Evolutionary conservation across 2,113 vertebrate species (phyloP).

Genomic region (Tapirus terrestris): DNA sequence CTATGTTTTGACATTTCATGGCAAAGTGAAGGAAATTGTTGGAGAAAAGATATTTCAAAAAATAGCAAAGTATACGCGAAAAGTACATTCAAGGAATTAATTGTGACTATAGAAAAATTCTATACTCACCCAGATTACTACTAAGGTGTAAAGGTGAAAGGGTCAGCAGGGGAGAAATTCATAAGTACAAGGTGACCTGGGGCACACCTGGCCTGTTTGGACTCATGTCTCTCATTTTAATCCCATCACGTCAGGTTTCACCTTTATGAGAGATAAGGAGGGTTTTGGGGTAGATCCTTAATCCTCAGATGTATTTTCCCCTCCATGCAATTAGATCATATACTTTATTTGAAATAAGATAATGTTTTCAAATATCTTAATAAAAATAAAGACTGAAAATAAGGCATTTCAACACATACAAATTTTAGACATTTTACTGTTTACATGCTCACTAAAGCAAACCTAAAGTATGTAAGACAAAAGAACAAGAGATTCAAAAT

Average conservation of each 20-base stretch:
- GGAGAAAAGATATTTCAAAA: not conserved
- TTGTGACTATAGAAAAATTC: not conserved
- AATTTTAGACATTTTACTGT: rapidly evolving
- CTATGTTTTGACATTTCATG: not conserved
- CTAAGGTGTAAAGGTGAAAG: not conserved
- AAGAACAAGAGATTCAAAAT: rapidly evolving
- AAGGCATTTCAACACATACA: not conserved
- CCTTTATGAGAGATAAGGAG: not conserved
- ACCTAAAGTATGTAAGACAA: rapidly evolving
- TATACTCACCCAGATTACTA: not conserved
- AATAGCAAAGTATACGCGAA: not conserved
- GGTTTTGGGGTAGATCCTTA: not conserved
- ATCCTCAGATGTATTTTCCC: rapidly evolving
- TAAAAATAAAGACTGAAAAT: not conserved
- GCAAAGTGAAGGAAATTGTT: not conserved
- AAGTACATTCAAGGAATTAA: not conserved
- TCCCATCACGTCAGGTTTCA: too few relatives aligned
- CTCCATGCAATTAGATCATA: rapidly evolving
- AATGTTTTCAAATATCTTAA: not conserved
- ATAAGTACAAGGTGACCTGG: too few relatives aligned
- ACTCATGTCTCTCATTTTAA: too few relatives aligned
- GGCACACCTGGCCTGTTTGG: too few relatives aligned
- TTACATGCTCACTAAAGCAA: rapidly evolving
- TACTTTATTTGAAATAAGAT: not conserved
- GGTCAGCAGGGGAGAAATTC: not conserved